These are phyloP conservation scores for Fragum sueziense DNA, from an alignment of 2,888 invertebrate genomes.

Conservation along the genomic window DNA sequence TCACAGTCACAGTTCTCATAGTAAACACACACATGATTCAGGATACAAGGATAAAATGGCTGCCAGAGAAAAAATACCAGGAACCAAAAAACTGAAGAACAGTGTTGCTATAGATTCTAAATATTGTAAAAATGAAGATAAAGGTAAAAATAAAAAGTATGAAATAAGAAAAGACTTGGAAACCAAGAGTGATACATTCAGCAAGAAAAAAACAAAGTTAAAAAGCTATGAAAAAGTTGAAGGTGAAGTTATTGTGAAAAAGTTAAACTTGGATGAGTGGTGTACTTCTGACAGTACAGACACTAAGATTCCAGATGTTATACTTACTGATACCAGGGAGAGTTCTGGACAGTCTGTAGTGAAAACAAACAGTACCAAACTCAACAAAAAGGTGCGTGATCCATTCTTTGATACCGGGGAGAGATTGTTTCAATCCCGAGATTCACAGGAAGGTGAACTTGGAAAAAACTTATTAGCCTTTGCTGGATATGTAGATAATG, in stretches of 20 bases:
- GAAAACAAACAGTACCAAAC: background rate
- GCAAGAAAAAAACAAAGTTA: background rate
- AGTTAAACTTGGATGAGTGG: slow-evolving; percentile 57
- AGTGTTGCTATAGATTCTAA: background rate
- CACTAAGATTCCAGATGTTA: slow-evolving; percentile 33
- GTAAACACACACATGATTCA: background rate
- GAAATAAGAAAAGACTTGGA: background rate
- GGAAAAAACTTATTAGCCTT: slow-evolving; percentile 14
- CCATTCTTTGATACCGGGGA: slow-evolving; percentile 54
- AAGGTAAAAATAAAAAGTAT: too few species aligned
- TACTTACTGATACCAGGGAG: background rate
- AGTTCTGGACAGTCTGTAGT: background rate
- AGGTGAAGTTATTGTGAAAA: slow-evolving; percentile 68
- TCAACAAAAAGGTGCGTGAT: slow-evolving; percentile 50
- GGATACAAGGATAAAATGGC: background rate
- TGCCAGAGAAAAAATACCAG: background rate
- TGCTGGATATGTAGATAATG: slow-evolving; percentile 25
- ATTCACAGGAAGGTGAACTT: slow-evolving; percentile 13
- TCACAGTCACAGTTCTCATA: too few species aligned
- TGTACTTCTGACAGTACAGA: slow-evolving; percentile 19
- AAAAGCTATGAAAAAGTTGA: slow-evolving; percentile 37
- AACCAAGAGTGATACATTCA: background rate
- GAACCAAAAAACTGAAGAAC: background rate
- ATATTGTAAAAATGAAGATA: background rate
- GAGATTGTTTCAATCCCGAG: slow-evolving; percentile 10